These are phyloP conservation scores for Drosophila rubida DNA, from an alignment of 2,888 invertebrate genomes.

Conservation along the genomic window DNA sequence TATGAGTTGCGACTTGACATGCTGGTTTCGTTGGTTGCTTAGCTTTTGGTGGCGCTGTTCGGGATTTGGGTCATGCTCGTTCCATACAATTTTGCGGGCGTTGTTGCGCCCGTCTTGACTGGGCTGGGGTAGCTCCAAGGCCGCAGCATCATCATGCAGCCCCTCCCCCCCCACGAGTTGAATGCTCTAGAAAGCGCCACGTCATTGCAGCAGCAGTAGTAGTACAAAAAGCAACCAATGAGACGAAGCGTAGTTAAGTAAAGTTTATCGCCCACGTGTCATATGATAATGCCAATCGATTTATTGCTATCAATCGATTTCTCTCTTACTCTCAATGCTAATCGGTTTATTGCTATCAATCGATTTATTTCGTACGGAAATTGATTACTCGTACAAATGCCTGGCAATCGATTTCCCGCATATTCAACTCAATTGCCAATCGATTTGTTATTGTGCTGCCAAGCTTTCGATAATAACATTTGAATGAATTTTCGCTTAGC, in stretches of 20 bases:
- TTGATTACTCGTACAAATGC: no score
- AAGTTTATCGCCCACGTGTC: not conserved
- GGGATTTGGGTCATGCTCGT: slow-evolving; percentile 55
- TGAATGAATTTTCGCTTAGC: no score
- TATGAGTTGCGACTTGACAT: slow-evolving; percentile 33
- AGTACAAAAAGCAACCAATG: not conserved
- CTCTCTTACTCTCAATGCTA: no score
- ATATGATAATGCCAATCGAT: not conserved
- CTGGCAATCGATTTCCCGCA: not conserved
- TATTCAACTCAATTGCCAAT: no score
- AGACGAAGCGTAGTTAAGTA: not conserved
- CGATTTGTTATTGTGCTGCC: no score
- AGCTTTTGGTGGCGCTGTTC: slow-evolving; percentile 33
- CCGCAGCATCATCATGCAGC: slow-evolving; percentile 29
- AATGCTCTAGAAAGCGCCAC: slow-evolving; percentile 31
- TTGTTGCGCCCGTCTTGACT: not conserved
- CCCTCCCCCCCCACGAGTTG: slow-evolving; percentile 12
- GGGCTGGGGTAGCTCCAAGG: slow-evolving; percentile 30
- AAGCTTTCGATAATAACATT: no score
- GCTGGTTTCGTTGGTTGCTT: slow-evolving; percentile 12
- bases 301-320: no score
- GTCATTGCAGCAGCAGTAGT: slow-evolving; percentile 14
- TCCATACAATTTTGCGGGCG: not conserved
- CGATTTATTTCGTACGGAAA: no score
- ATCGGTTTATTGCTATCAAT: no score